Conservation (phyloP, 2,888 invertebrate species). For the Girardia tigrina region DNA sequence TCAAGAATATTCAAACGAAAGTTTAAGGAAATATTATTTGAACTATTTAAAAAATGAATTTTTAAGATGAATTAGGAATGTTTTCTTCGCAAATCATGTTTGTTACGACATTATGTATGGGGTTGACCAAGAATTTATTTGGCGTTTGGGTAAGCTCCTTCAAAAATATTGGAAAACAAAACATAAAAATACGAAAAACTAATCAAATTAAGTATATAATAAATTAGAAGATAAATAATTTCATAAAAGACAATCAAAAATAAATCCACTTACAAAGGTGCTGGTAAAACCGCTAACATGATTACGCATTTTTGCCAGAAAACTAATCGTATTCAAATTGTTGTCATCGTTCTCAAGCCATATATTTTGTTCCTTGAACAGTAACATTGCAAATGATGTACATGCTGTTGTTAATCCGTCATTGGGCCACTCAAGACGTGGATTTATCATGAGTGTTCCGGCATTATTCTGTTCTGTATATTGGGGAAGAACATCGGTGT, state of each 20-base stretch:
- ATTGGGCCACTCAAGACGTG: constrained; percentile 36
- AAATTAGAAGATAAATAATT: too few relatives aligned
- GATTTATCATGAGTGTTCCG: constrained; percentile 32
- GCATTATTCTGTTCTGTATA: constrained; percentile 33
- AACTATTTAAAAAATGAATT: too few relatives aligned
- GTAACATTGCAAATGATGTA: constrained; percentile 21
- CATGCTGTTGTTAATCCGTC: constrained; percentile 34
- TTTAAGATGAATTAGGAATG: too few relatives aligned
- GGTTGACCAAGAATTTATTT: too few relatives aligned
- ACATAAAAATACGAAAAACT: too few relatives aligned
- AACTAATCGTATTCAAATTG: constrained; percentile 29
- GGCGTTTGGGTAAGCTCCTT: too few relatives aligned
- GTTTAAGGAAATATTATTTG: too few relatives aligned
- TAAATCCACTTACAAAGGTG: constrained; percentile 32
- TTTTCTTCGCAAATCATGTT: too few relatives aligned
- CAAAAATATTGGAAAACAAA: too few relatives aligned
- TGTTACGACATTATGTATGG: too few relatives aligned
- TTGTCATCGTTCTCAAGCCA: constrained; percentile 27
- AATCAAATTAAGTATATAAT: too few relatives aligned
- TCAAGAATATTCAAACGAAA: too few relatives aligned
- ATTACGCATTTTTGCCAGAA: constrained; percentile 33
- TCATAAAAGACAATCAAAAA: background rate
- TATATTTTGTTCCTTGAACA: constrained; percentile 28
- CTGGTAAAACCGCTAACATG: constrained; percentile 29
- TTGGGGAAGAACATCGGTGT: constrained; percentile 37